Evolutionary conservation across 2,888 invertebrate species (phyloP).

Genomic region (Daptonema setosum): DNA sequence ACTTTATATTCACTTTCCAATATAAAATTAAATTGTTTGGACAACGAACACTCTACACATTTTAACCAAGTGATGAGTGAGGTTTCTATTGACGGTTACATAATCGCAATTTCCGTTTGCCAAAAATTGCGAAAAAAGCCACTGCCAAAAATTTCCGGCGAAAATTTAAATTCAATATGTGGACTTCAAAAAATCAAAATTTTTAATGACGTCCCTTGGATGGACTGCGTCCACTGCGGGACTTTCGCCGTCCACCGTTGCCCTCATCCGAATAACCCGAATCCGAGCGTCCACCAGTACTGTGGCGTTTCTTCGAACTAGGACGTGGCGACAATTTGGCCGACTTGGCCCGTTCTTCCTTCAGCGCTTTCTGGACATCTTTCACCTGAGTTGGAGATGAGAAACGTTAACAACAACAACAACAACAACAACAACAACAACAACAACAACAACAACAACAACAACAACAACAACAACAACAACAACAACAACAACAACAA

Average conservation of each 20-base stretch:
- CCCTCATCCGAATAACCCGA: not conserved
- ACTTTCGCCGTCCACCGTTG: not conserved
- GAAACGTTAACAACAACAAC: not conserved
- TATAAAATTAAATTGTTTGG: too few relatives aligned
- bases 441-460: not conserved
- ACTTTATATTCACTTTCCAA: too few relatives aligned
- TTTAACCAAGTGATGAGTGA: too few relatives aligned
- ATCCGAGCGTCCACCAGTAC: not conserved
- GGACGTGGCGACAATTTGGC: not conserved
- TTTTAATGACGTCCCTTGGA: too few relatives aligned
- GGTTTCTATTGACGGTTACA: too few relatives aligned
- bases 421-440: not conserved
- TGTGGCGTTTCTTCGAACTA: not conserved
- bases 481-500: not conserved
- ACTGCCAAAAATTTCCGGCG: not conserved
- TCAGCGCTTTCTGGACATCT: constrained; percentile 10
- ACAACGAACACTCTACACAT: too few relatives aligned
- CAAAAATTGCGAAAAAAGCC: not conserved
- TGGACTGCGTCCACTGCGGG: not conserved
- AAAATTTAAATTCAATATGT: not conserved
- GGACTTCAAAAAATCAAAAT: too few relatives aligned
- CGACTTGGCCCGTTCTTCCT: constrained; percentile 3
- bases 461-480: not conserved
- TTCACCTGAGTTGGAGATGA: not conserved
- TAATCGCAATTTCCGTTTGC: too few relatives aligned